phyloP scores from a whole-genome alignment of 2,888 invertebrate species.

The Macaria liturata region DNA sequence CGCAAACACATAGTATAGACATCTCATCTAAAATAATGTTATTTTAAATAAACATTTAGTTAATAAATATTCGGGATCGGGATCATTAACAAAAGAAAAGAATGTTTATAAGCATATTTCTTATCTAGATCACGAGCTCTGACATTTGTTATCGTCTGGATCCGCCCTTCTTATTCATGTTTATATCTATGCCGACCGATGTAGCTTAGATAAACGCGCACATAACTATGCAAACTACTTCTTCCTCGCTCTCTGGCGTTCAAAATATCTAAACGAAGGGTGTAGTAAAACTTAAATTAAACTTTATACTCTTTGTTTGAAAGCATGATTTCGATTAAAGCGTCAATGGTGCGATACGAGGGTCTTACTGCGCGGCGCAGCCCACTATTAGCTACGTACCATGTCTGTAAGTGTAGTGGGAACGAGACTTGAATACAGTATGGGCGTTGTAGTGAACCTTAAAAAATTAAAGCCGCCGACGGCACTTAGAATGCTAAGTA shows the following conservation, averaged over 20 bases:
- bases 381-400: slow-evolving; percentile 73
- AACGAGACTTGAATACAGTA: slow-evolving; percentile 73
- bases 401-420: slow-evolving; percentile 69
- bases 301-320: slow-evolving; percentile 46
- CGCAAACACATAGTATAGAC: no score
- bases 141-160: not conserved
- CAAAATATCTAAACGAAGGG: slow-evolving; percentile 43
- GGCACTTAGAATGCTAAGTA: slow-evolving; percentile 74
- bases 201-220: slow-evolving; percentile 75
- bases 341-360: slow-evolving; percentile 34
- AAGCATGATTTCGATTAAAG: slow-evolving; percentile 41
- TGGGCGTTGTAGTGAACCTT: slow-evolving; percentile 68
- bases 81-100: no score
- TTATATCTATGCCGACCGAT: slow-evolving; percentile 59
- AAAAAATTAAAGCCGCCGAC: slow-evolving; percentile 72
- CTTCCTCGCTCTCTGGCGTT: slow-evolving; percentile 32
- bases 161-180: slow-evolving; percentile 9
- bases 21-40: no score
- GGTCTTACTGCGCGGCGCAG: slow-evolving; percentile 43
- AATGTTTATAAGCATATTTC: no score
- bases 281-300: slow-evolving; percentile 42
- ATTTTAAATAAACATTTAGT: no score
- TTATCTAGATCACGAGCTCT: no score
- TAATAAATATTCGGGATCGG: no score
- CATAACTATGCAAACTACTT: slow-evolving; percentile 78